A percentile compares a stretch with the other conserved stretches of the same genome.
Conservation (phyloP, 2,113 vertebrate species). For the Chaetops frenatus region DNA sequence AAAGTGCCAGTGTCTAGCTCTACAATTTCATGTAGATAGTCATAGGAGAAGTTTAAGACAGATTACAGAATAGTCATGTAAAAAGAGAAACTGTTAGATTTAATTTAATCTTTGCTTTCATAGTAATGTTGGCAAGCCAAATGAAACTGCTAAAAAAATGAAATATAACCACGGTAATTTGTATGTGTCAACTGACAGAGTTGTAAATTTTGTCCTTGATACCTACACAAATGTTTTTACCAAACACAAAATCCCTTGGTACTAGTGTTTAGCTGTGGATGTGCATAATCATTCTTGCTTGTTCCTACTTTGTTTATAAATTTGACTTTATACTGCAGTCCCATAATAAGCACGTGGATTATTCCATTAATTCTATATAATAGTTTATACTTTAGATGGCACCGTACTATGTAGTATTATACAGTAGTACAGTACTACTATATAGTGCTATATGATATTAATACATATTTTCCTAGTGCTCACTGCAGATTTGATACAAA, state of each 20-base stretch:
- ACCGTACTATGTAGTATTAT: background rate
- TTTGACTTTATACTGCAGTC: background rate
- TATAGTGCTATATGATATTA: background rate
- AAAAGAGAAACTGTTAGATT: background rate
- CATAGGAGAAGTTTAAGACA: background rate
- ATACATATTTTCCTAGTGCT: background rate
- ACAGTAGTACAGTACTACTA: background rate
- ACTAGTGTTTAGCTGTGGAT: background rate
- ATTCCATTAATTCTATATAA: background rate
- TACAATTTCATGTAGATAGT: background rate
- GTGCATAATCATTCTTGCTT: background rate
- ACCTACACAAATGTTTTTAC: background rate
- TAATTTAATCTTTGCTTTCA: background rate
- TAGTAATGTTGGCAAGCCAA: background rate
- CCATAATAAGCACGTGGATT: background rate
- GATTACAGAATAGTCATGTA: background rate
- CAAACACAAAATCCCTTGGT: background rate
- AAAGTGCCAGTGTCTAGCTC: background rate
- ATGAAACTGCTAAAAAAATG: background rate
- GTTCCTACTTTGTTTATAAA: background rate
- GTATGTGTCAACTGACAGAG: background rate
- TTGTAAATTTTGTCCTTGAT: background rate
- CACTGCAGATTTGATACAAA: background rate
- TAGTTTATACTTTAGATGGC: background rate
- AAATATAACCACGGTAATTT: background rate